Percentiles rank a stretch among this genome's conserved stretches.
Evolutionary conservation across 1,140 invertebrate genomes (phyloP).

Genomic region (Phymastichus coffea): DNA sequence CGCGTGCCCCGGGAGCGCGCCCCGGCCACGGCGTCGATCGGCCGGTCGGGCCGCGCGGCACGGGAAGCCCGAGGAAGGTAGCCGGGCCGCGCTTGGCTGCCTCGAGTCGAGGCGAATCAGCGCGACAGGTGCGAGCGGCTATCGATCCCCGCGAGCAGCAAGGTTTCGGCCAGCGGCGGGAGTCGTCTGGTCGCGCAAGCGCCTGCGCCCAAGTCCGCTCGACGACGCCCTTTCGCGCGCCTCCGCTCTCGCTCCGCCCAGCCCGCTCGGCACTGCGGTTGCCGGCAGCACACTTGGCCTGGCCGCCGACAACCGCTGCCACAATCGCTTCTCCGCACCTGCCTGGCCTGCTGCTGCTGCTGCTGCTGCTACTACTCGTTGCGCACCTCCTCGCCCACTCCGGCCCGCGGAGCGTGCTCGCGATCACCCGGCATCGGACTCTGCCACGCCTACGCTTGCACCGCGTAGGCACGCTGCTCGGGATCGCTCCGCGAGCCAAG

Average conservation of each 20-base stretch:
- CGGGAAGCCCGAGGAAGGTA: neutral
- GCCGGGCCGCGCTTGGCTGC: neutral
- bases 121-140: neutral
- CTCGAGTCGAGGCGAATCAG: slow-evolving; percentile 4
- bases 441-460: too few species aligned
- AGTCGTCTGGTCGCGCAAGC: slow-evolving; percentile 41
- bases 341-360: too few species aligned
- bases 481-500: too few species aligned
- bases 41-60: too few species aligned
- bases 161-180: too few species aligned
- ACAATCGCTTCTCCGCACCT: too few species aligned
- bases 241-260: slow-evolving; percentile 38
- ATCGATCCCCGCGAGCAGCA: neutral
- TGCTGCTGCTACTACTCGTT: too few species aligned
- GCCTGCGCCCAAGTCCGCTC: slow-evolving; percentile 29
- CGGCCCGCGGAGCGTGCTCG: too few species aligned
- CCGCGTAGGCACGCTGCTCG: too few species aligned
- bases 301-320: too few species aligned
- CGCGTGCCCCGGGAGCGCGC: neutral
- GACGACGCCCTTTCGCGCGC: slow-evolving; percentile 34
- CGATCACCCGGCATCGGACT: too few species aligned
- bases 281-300: neutral
- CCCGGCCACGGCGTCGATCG: neutral
- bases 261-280: neutral
- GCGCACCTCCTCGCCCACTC: too few species aligned